These are phyloP conservation scores for Nyctibius grandis DNA, from an alignment of 2,797 vertebrate species.

Conservation along the genomic window DNA sequence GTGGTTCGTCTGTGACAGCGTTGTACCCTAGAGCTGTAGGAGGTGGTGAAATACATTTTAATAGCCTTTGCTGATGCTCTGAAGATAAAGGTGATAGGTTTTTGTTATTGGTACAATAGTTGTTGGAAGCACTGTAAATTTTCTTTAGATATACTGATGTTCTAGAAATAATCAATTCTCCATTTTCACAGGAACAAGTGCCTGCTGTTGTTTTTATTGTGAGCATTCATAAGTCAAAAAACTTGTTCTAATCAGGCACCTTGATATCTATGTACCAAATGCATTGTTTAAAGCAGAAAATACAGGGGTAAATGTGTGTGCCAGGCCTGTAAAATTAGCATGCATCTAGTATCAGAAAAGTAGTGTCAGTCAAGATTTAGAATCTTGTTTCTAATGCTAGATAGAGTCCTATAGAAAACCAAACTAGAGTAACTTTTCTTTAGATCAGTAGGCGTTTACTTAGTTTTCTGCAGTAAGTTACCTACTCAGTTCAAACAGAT, in stretches of 20 bases:
- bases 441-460: neutral
- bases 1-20: fast-evolving
- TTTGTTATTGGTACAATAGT: neutral
- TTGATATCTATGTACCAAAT: neutral
- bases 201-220: neutral
- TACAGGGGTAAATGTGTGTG: neutral
- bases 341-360: neutral
- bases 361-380: neutral
- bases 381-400: neutral
- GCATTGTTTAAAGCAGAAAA: neutral
- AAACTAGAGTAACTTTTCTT: neutral
- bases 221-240: neutral
- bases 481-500: neutral
- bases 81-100: neutral
- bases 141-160: neutral
- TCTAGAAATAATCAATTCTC: neutral
- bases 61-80: neutral
- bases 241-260: neutral
- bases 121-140: neutral
- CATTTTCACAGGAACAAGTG: neutral
- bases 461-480: neutral
- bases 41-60: neutral
- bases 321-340: neutral
- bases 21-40: neutral
- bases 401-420: neutral